A percentile compares a stretch with the other conserved stretches of the same genome.
Evolutionary conservation across 2,888 invertebrate genomes (phyloP).

Genomic region (Drosophila quasianomalipes): DNA sequence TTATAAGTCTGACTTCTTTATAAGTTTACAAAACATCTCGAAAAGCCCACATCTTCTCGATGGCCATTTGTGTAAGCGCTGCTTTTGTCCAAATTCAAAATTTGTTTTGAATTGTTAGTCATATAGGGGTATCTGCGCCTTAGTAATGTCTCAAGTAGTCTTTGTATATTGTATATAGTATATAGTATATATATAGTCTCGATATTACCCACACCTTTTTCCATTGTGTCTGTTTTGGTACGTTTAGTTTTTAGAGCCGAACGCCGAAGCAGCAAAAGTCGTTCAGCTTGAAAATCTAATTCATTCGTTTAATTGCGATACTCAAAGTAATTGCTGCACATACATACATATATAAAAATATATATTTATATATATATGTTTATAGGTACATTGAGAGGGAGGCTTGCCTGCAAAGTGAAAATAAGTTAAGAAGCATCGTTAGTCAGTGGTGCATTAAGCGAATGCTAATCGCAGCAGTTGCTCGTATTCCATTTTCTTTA

Average conservation of each 20-base stretch:
- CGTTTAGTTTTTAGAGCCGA: conserved; percentile 74
- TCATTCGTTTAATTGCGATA: conserved; percentile 68
- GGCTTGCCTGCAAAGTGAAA: conserved; percentile 52
- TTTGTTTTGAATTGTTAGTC: conserved; percentile 9
- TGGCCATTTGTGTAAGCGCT: conserved; percentile 1
- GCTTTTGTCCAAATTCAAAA: conserved; percentile 14
- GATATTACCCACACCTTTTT: conserved; percentile 57
- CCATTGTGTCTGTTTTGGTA: conserved; percentile 30
- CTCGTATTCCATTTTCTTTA: conserved; percentile 12
- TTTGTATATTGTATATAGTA: conserved; percentile 17
- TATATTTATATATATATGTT: background rate
- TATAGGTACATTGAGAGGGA: background rate
- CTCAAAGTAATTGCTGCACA: conserved; percentile 49
- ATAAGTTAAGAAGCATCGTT: conserved; percentile 49
- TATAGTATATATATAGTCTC: conserved; percentile 17
- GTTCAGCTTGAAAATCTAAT: conserved; percentile 82
- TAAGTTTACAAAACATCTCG: conserved; percentile 3
- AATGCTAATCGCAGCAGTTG: conserved; percentile 46
- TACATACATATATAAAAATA: conserved; percentile 1
- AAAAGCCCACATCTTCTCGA: conserved; percentile 17
- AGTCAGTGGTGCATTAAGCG: conserved; percentile 53
- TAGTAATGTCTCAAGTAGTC: conserved; percentile 23
- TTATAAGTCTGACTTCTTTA: conserved; percentile 18
- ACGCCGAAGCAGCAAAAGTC: conserved; percentile 72
- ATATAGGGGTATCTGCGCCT: conserved; percentile 41